These are phyloP conservation scores for Pantherophis vulpinus DNA, from an alignment of 2,797 vertebrate species.

Conservation along the genomic window DNA sequence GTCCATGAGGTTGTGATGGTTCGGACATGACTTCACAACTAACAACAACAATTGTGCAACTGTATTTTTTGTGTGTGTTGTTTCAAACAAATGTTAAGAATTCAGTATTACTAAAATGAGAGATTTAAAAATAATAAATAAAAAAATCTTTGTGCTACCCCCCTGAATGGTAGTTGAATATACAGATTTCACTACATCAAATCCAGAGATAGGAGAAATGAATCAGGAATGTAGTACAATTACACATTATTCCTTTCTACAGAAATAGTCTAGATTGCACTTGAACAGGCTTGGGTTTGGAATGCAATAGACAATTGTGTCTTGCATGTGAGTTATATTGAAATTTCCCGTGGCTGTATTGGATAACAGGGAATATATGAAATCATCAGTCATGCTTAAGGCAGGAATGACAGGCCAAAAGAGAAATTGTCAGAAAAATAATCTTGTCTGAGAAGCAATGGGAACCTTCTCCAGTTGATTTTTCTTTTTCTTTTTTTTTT, in stretches of 20 bases:
- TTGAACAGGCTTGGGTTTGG: not conserved
- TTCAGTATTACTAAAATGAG: not conserved
- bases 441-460: conserved; percentile 15
- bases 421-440: not conserved
- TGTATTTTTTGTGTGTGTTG: not conserved
- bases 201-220: not conserved
- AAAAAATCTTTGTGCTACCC: not conserved
- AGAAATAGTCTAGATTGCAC: not conserved
- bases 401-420: conserved; percentile 6
- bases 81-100: not conserved
- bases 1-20: too few relatives aligned
- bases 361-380: not conserved
- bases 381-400: not conserved
- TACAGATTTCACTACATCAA: not conserved
- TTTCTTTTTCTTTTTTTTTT: not conserved
- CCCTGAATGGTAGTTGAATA: not conserved
- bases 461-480: not conserved
- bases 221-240: conserved; percentile 16
- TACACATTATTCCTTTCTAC: not conserved
- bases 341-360: not conserved
- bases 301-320: not conserved
- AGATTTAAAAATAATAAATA: not conserved
- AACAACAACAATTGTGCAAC: not conserved
- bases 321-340: not conserved
- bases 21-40: too few relatives aligned